Percentiles rank a stretch among this genome's conserved stretches.
Evolutionary conservation across 2,797 vertebrate species (phyloP).

Genomic region (Peromyscus nudipes): DNA sequence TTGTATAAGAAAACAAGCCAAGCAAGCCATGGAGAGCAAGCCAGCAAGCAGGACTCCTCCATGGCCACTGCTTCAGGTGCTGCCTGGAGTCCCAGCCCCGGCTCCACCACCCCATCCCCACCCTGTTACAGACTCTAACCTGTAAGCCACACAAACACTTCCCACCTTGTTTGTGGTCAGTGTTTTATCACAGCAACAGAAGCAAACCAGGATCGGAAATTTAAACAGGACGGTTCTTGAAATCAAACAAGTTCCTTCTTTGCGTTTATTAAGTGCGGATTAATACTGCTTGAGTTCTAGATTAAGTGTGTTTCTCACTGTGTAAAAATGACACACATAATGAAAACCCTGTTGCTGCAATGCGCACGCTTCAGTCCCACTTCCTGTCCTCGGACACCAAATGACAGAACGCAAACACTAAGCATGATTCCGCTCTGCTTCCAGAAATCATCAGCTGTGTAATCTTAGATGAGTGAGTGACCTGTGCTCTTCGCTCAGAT

Average conservation of each 20-base stretch:
- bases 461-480: background rate
- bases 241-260: constrained; percentile 25
- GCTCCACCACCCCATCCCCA: too few relatives aligned
- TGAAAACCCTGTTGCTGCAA: background rate
- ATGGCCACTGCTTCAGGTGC: background rate
- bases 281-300: constrained; percentile 27
- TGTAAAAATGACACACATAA: constrained; percentile 28
- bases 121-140: too few relatives aligned
- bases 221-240: constrained; percentile 37
- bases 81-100: background rate
- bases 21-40: background rate
- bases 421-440: background rate
- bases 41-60: background rate
- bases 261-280: background rate
- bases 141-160: background rate
- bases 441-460: background rate
- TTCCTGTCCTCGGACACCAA: background rate
- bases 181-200: background rate
- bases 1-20: background rate
- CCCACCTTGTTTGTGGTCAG: background rate
- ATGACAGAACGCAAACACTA: background rate
- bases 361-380: background rate
- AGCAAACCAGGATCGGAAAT: background rate
- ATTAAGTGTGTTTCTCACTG: constrained; percentile 15
- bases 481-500: background rate